Evolutionary conservation across 2,797 vertebrate genomes (phyloP), one percentile per base, ranked within the genome.

Genomic region (Prunella strophiata): DNA sequence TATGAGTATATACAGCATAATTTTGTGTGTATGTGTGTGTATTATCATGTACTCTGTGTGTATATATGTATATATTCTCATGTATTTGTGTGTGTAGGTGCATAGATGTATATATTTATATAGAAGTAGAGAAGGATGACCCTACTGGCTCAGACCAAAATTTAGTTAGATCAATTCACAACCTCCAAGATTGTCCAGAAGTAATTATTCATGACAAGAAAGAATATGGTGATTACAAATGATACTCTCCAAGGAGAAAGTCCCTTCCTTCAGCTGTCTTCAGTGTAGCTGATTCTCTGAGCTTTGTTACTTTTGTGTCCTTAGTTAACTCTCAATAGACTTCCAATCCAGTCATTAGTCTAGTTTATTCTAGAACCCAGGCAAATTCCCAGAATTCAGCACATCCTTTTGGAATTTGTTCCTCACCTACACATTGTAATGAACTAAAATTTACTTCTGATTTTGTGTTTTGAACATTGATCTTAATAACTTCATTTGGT

Each of bases 71-170:
- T 20, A 43, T 22, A 45, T 51, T 68, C 14, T 29, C 9, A 9
- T 16, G 26, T 48, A 27, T 15, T 47, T 42, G 2, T 87, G 12
- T 57, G 5, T 45, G 6, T 32, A 29, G 38, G 7, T 18, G 8
- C 27, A 26, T 38, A 11, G 1, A 5, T 25, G 1, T 21, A 4
- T 25, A 27, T 20, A 22, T 5, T n/a, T 22, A 67, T 2, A n/a
- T 11, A 9, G 8, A 23, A 43, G 4, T 29, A 62, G 6, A 84
- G 0, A 9, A 74, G 27, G 55, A 66, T 76, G 16, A 80, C 13
- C 23, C 20, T 45, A 40, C 6, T 32, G 11, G 16, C 9, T 66
- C 36, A 77, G 20, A 59, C 3, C 17, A 63, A 79, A 45, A 9
- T 51, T 78, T 67, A 62, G 8, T 70, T 34, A 83, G 25, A 48